Conservation (phyloP, 2,113 vertebrate genomes). For the Passer domesticus region DNA sequence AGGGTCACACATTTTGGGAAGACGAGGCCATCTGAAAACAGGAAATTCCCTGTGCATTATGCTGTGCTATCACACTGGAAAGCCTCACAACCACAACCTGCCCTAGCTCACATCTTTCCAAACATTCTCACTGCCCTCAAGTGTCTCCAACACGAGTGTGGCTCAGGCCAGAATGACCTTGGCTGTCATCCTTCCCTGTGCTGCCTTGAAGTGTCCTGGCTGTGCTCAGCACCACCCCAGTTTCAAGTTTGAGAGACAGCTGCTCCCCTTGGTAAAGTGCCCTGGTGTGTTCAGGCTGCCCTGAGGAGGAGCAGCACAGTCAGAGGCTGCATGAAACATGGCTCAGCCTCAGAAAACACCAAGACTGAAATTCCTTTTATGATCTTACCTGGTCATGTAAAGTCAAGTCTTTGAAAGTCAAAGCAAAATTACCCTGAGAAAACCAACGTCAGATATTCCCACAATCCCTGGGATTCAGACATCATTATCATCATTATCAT, state of each 20-base stretch:
- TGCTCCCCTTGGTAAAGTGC: not conserved
- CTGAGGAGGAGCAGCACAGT: not conserved
- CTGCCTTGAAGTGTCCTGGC: not conserved
- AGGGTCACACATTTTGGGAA: not conserved
- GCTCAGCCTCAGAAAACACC: not conserved
- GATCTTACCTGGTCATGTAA: not conserved
- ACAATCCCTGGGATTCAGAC: not conserved
- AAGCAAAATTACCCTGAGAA: not conserved
- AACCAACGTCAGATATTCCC: not conserved
- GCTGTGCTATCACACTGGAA: not conserved
- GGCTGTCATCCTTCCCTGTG: not conserved
- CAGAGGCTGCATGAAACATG: not conserved
- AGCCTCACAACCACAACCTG: not conserved
- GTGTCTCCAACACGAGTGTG: not conserved
- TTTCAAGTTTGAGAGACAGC: not conserved
- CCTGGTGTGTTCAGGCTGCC: not conserved
- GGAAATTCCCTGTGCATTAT: not conserved
- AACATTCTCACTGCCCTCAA: not conserved
- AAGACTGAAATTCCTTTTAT: not conserved
- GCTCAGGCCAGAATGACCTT: not conserved
- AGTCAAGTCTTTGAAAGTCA: not conserved
- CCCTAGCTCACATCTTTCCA: not conserved
- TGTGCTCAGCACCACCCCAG: not conserved
- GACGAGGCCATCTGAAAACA: not conserved
- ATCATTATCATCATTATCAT: rapidly evolving